A percentile compares a stretch with the other conserved stretches of the same genome.
These are phyloP conservation scores for Aix galericulata DNA, from an alignment of 2,113 vertebrate genomes.

Conservation along the genomic window DNA sequence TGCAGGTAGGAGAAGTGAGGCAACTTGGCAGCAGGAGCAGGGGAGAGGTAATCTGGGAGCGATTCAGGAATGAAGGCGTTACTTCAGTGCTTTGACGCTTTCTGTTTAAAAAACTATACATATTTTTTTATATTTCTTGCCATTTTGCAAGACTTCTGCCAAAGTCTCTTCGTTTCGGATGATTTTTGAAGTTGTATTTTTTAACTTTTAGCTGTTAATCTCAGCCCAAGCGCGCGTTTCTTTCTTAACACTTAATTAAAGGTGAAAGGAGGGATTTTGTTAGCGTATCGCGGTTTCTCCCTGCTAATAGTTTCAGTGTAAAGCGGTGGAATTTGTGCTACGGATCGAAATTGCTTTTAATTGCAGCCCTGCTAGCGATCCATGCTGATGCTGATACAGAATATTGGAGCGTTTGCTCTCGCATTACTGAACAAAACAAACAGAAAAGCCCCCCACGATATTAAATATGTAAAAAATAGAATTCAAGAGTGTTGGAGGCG, in stretches of 20 bases:
- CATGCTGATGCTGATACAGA: no score
- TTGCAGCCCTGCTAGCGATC: rapidly evolving
- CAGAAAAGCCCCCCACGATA: no score
- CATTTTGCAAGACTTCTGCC: background rate
- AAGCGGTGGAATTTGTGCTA: background rate
- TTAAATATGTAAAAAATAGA: background rate
- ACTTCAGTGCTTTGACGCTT: background rate
- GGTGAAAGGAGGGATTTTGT: background rate
- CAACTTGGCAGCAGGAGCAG: background rate
- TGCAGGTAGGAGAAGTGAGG: background rate
- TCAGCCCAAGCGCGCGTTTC: background rate
- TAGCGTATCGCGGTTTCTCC: background rate
- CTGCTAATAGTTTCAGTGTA: background rate
- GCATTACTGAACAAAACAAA: background rate
- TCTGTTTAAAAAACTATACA: no score
- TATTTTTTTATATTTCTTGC: no score
- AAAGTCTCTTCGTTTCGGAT: background rate
- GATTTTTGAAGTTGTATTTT: background rate
- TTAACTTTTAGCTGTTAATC: background rate
- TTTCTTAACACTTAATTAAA: background rate
- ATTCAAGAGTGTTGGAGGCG: background rate
- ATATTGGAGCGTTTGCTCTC: background rate
- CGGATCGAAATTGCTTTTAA: background rate
- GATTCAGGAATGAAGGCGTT: background rate
- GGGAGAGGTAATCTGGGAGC: background rate